Evolutionary conservation across 1,140 invertebrate genomes (phyloP).

Genomic region (Psix sp.): DNA sequence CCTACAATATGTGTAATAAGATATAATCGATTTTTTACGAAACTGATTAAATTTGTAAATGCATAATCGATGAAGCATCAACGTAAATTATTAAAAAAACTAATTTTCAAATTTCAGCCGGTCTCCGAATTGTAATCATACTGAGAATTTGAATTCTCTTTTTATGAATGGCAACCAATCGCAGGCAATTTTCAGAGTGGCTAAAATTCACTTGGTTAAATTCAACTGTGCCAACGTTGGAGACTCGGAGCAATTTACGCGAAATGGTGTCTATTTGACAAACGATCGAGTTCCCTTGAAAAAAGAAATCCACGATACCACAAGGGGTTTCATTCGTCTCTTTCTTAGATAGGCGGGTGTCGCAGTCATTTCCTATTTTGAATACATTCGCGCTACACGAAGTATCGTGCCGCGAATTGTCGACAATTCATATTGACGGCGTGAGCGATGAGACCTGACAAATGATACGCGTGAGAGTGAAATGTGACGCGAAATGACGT

Average conservation of each 20-base stretch:
- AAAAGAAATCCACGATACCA: conserved; percentile 66
- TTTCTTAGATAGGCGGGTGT: conserved; percentile 19
- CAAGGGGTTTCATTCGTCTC: conserved; percentile 46
- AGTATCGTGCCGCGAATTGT: conserved; percentile 60
- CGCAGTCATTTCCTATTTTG: conserved; percentile 60
- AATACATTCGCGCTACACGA: conserved; percentile 67
- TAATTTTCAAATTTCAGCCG: conserved; percentile 40
- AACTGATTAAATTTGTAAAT: no score
- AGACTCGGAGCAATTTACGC: conserved; percentile 68
- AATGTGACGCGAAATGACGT: conserved; percentile 36
- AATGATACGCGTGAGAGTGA: conserved; percentile 69
- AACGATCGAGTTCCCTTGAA: conserved; percentile 73
- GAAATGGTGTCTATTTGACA: conserved; percentile 74
- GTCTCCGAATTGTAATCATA: conserved; percentile 47
- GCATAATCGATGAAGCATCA: no score
- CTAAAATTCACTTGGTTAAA: conserved; percentile 55
- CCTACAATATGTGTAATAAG: no score
- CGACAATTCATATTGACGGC: conserved; percentile 66
- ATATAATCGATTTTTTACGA: no score
- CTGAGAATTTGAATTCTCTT: conserved; percentile 51
- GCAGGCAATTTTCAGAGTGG: conserved; percentile 68
- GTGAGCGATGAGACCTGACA: conserved; percentile 69
- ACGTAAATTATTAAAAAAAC: no score
- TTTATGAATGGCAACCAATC: conserved; percentile 57
- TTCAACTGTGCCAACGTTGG: conserved; percentile 36